These are phyloP conservation scores for Chromis chromis DNA, from an alignment of 2,797 vertebrate genomes.

Conservation along the genomic window DNA sequence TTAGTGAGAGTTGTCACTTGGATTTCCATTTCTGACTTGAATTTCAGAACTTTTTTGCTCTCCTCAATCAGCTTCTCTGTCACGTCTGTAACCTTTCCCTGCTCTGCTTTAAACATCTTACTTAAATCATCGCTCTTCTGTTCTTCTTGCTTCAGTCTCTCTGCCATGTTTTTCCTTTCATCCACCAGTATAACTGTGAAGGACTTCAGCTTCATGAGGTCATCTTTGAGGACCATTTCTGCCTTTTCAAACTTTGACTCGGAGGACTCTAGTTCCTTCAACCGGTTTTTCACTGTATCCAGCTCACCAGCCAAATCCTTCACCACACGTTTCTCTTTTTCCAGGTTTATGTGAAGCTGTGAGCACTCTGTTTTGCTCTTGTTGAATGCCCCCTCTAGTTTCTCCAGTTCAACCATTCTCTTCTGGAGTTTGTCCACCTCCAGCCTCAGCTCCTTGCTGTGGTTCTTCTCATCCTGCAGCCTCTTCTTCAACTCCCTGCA, in stretches of 20 bases:
- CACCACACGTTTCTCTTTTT: conserved; percentile 90
- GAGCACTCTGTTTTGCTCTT: conserved; percentile 89
- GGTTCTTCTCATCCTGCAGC: conserved; percentile 91
- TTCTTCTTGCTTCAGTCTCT: conserved; percentile 93
- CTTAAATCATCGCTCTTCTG: conserved; percentile 89
- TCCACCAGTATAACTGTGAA: conserved; percentile 93
- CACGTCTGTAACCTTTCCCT: conserved; percentile 94
- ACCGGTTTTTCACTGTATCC: conserved; percentile 87
- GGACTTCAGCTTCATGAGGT: conserved; percentile 94
- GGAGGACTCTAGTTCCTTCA: conserved; percentile 91
- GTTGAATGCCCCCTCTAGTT: conserved; percentile 90
- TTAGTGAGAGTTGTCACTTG: conserved; percentile 86
- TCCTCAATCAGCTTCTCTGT: conserved; percentile 98
- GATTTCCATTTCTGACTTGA: conserved; percentile 95
- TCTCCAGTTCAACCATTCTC: conserved; percentile 93
- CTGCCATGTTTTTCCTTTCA: conserved; percentile 92
- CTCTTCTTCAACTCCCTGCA: conserved; percentile 92
- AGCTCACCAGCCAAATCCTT: conserved; percentile 90
- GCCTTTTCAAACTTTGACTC: conserved; percentile 90
- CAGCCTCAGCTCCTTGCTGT: conserved; percentile 89
- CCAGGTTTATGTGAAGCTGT: conserved; percentile 89
- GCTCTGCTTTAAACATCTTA: conserved; percentile 90
- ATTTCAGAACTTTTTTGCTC: conserved; percentile 94
- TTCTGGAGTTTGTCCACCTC: conserved; percentile 95
- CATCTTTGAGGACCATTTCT: conserved; percentile 91